A percentile compares a stretch with the other conserved stretches of the same genome.
phyloP scores from a whole-genome alignment of 2,113 vertebrate genomes.

The Procavia capensis region DNA sequence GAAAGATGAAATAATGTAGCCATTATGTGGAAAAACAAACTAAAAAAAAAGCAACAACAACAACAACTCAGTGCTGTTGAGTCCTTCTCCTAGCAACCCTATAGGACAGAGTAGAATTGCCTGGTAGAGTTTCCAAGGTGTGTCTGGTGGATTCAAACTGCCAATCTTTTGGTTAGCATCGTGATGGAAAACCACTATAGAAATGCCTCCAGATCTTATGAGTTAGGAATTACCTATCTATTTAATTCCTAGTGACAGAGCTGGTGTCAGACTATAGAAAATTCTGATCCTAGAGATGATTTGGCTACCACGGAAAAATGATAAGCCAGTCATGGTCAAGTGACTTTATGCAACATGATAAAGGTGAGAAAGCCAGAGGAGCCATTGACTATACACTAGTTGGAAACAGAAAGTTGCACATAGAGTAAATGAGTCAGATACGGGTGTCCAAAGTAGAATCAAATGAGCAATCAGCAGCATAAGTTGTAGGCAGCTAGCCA shows the following conservation, averaged over 20 bases:
- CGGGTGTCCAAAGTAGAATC: not conserved
- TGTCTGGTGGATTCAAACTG: no score
- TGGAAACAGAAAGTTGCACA: not conserved
- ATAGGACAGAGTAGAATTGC: no score
- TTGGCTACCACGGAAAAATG: not conserved
- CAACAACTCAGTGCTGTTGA: no score
- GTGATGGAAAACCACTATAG: not conserved
- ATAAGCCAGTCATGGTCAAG: not conserved
- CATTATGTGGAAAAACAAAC: not conserved
- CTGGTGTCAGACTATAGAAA: not conserved
- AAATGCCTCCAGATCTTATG: not conserved
- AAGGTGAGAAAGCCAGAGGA: not conserved
- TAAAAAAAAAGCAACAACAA: no score
- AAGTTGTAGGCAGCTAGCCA: not conserved
- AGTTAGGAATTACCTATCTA: not conserved
- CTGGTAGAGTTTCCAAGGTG: no score
- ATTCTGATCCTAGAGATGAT: not conserved
- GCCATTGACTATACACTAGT: not conserved
- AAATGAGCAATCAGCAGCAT: not conserved
- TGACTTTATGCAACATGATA: conserved; percentile 1
- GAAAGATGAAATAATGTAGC: not conserved
- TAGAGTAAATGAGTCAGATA: not conserved
- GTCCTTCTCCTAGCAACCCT: no score
- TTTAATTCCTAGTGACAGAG: not conserved
- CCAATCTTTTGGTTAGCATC: no score